Conservation (phyloP, 2,888 invertebrate species). For the Enchytraeus crypticus region DNA sequence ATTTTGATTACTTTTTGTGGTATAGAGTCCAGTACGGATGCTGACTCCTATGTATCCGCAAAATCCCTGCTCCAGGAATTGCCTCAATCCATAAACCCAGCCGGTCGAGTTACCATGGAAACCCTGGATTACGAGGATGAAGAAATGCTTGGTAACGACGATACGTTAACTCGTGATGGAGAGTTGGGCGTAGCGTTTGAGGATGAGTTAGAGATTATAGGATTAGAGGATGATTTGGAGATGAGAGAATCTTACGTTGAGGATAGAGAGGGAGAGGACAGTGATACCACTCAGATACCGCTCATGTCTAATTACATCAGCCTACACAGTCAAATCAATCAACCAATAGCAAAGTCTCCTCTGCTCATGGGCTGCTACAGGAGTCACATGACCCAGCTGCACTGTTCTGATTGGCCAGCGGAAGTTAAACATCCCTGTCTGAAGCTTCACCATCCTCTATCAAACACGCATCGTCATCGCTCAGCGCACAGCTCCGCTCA, state of each 20-base stretch:
- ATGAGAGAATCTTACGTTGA: neutral
- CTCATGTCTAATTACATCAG: constrained; percentile 56
- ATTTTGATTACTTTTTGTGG: too few species aligned
- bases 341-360: constrained; percentile 84
- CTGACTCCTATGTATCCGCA: constrained; percentile 62
- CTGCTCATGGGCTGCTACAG: constrained; percentile 88
- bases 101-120: too few species aligned
- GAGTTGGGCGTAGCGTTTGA: too few species aligned
- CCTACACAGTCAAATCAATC: constrained; percentile 84
- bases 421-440: constrained; percentile 34
- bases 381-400: constrained; percentile 74
- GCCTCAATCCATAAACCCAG: neutral
- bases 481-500: neutral
- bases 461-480: neutral
- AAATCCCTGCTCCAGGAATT: constrained; percentile 60
- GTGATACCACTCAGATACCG: constrained; percentile 7
- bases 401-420: constrained; percentile 46
- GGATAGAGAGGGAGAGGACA: constrained; percentile 2
- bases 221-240: neutral
- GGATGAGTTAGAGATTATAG: too few species aligned
- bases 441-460: neutral
- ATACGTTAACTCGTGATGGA: too few species aligned
- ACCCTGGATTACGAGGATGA: too few species aligned
- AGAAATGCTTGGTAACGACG: too few species aligned
- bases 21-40: constrained; percentile 6